Conservation (phyloP, 1,140 invertebrate genomes). For the Nixonia krombeini region DNA sequence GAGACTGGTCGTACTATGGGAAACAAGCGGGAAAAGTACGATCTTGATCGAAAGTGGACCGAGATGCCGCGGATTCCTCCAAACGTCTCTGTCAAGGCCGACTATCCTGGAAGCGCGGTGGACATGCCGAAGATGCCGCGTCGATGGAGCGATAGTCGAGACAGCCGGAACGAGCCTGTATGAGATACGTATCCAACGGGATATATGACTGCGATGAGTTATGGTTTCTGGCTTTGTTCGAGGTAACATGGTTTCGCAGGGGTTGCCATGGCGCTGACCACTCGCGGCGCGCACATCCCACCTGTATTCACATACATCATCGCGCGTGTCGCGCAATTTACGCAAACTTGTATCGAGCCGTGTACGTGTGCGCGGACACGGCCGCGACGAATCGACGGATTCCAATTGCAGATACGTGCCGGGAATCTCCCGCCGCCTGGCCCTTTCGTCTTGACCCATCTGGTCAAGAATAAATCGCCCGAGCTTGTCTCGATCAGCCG, state of each 20-base stretch:
- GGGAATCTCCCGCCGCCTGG: constrained; percentile 27
- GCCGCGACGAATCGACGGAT: constrained; percentile 27
- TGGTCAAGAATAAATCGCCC: constrained; percentile 21
- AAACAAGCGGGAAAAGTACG: too few relatives aligned
- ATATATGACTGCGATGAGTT: constrained; percentile 46
- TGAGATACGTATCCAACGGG: constrained; percentile 23
- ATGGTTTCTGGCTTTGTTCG: constrained; percentile 47
- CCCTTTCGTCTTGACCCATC: constrained; percentile 17
- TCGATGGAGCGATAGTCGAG: constrained; percentile 43
- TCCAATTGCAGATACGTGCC: constrained; percentile 38
- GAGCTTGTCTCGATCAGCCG: neutral
- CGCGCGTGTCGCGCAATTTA: constrained; percentile 28
- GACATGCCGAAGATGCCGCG: constrained; percentile 26
- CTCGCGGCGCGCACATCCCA: constrained; percentile 32
- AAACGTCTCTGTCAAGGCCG: constrained; percentile 1
- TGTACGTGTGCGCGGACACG: constrained; percentile 9
- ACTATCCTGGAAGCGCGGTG: constrained; percentile 2
- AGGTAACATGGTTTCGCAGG: constrained; percentile 23
- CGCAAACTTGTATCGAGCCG: constrained; percentile 33
- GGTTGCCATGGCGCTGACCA: constrained; percentile 35
- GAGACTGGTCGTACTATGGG: too few relatives aligned
- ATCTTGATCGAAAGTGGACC: constrained; percentile 33
- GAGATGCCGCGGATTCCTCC: constrained; percentile 12
- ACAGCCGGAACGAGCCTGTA: constrained; percentile 20
- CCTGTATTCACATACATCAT: constrained; percentile 48